Evolutionary conservation across 2,113 vertebrate species (phyloP).

Genomic region (Chauna torquata): DNA sequence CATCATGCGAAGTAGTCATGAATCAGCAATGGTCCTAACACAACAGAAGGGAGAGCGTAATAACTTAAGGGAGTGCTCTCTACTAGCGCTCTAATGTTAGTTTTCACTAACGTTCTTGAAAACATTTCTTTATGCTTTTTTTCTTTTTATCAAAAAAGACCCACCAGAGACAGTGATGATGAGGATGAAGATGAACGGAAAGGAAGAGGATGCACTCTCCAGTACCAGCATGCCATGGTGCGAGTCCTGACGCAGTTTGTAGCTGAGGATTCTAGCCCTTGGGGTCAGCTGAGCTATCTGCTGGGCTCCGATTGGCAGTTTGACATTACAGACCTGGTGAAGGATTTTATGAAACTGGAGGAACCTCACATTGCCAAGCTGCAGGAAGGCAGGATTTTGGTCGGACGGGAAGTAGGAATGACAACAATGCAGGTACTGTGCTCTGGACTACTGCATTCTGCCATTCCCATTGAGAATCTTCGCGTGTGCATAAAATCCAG

Average conservation of each 20-base stretch:
- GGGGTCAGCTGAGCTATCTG: constrained; percentile 85
- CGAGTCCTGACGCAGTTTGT: constrained; percentile 93
- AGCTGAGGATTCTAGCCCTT: constrained; percentile 82
- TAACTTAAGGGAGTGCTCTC: background rate
- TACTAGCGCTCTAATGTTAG: background rate
- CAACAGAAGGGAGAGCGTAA: background rate
- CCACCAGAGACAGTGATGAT: constrained; percentile 89
- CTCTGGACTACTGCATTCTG: background rate
- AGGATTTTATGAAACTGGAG: constrained; percentile 92
- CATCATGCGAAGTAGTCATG: rapidly evolving
- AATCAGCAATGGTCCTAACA: background rate
- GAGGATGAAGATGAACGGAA: constrained; percentile 92
- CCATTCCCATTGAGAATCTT: background rate
- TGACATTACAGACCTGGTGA: constrained; percentile 91
- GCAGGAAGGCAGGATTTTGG: constrained; percentile 82
- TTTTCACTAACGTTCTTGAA: background rate
- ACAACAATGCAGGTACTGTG: constrained; percentile 89
- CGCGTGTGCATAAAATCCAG: background rate
- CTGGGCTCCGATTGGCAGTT: constrained; percentile 91
- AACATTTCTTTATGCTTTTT: background rate
- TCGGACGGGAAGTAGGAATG: constrained; percentile 90
- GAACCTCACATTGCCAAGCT: constrained; percentile 85
- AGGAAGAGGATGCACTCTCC: constrained; percentile 87
- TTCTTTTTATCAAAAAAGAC: constrained; percentile 65
- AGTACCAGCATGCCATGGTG: constrained; percentile 92